A percentile compares a stretch with the other conserved stretches of the same genome.
Conservation (phyloP, 2,888 invertebrate genomes). For the Pristionchus maxplancki region DNA sequence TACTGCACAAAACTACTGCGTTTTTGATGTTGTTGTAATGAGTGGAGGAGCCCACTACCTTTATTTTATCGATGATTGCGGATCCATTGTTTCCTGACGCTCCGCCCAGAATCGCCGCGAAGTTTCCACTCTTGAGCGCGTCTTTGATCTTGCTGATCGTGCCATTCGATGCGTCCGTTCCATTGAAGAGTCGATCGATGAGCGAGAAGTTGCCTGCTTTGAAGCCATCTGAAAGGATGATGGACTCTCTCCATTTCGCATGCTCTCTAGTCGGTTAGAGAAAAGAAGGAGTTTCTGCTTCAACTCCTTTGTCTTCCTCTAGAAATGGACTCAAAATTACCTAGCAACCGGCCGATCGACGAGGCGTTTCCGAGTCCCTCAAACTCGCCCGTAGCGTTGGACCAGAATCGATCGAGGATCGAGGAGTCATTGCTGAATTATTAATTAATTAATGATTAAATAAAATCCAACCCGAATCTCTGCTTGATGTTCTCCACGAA, state of each 20-base stretch:
- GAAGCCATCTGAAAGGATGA: neutral
- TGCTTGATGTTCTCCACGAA: neutral
- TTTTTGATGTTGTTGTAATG: too few relatives aligned
- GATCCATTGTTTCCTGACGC: neutral
- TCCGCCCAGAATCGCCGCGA: neutral
- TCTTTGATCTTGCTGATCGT: conserved; percentile 6
- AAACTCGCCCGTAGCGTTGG: neutral
- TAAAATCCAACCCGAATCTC: neutral
- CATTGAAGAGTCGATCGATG: neutral
- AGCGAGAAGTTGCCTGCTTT: conserved; percentile 5
- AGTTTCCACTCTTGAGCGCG: neutral
- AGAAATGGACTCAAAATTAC: neutral
- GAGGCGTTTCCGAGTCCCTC: neutral
- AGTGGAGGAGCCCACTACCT: neutral
- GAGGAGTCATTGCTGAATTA: neutral
- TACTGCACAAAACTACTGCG: too few relatives aligned
- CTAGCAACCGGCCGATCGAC: neutral
- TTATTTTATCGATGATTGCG: neutral
- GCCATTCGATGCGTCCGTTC: neutral
- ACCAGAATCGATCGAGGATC: neutral
- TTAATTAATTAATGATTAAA: neutral
- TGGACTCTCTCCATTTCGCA: neutral
- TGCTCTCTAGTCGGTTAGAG: neutral
- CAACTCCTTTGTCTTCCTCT: neutral
- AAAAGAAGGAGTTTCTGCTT: neutral